Conservation (phyloP, 2,888 invertebrate species). For the Adineta ricciae region DNA sequence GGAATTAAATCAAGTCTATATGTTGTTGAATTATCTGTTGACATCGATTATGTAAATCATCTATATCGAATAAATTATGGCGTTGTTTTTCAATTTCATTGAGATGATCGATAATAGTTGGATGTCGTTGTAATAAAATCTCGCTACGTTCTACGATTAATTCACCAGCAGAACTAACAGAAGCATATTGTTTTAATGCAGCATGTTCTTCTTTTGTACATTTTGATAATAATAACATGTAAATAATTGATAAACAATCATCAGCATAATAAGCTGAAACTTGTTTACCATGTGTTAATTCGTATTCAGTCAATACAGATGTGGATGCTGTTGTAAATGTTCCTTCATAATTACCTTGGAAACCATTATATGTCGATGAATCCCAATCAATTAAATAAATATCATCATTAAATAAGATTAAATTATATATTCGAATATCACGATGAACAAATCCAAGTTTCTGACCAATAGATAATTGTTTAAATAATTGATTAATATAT, state of each 20-base stretch:
- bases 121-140: background rate
- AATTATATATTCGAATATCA: background rate
- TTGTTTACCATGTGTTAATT: background rate
- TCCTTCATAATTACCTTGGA: background rate
- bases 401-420: background rate
- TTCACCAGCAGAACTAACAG: background rate
- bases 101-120: background rate
- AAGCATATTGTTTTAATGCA: background rate
- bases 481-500: background rate
- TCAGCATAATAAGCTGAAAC: background rate
- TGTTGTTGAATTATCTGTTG: background rate
- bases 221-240: background rate
- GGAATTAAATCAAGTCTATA: background rate
- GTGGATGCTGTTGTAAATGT: background rate
- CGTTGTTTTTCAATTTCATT: background rate
- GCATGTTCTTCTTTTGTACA: background rate
- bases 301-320: background rate
- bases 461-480: background rate
- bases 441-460: background rate
- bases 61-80: background rate
- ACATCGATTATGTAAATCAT: background rate
- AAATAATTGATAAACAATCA: background rate
- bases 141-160: background rate
- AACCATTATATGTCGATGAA: slow-evolving; percentile 8
- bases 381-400: background rate